These are phyloP conservation scores for Diaprepes abbreviatus DNA, from an alignment of 2,888 invertebrate genomes.

Conservation along the genomic window DNA sequence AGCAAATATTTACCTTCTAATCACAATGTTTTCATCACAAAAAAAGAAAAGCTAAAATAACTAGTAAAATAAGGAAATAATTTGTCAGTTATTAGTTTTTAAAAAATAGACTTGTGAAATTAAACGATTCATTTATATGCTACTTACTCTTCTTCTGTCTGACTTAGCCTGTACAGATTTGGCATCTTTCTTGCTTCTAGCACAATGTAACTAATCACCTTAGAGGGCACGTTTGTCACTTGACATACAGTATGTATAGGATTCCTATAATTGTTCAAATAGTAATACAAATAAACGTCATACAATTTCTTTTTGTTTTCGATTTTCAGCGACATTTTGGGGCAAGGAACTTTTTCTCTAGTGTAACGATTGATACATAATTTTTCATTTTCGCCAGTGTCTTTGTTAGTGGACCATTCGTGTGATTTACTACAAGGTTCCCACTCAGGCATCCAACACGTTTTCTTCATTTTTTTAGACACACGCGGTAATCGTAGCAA, in stretches of 20 bases:
- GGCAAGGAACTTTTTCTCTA: background rate
- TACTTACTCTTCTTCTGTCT: background rate
- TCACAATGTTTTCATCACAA: too few relatives aligned
- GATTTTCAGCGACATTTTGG: background rate
- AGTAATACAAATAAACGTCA: background rate
- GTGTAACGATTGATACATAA: background rate
- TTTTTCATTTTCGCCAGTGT: background rate
- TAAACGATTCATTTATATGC: background rate
- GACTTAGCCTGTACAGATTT: background rate
- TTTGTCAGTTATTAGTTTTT: too few relatives aligned
- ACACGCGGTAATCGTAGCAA: too few relatives aligned
- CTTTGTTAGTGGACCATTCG: background rate
- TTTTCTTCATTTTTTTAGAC: too few relatives aligned
- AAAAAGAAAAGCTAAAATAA: too few relatives aligned
- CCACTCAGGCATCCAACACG: background rate
- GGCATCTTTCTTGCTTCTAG: background rate
- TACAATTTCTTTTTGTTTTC: background rate
- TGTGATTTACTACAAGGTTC: background rate
- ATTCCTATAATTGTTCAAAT: background rate
- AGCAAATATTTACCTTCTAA: too few relatives aligned
- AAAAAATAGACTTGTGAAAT: too few relatives aligned
- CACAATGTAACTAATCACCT: background rate
- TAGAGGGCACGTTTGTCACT: background rate
- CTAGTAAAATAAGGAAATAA: too few relatives aligned
- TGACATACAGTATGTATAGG: background rate